Conservation (phyloP, 2,113 vertebrate species). For the Uropsilus gracilis region DNA sequence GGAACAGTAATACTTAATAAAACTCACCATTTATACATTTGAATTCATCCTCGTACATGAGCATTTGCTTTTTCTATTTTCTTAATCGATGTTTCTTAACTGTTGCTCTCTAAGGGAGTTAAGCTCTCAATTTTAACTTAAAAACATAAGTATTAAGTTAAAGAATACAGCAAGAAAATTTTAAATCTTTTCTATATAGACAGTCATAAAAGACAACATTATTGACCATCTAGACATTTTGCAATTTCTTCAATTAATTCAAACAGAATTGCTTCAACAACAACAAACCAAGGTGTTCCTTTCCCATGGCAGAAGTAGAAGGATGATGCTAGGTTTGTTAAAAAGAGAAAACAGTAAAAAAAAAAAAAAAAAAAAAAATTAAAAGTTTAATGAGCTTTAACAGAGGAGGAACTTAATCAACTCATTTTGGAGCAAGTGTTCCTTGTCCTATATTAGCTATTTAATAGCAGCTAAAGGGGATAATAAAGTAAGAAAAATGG, state of each 20-base stretch:
- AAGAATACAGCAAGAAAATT: slow-evolving; percentile 39
- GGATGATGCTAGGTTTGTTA: background rate
- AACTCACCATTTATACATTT: background rate
- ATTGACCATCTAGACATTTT: background rate
- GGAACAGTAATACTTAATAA: background rate
- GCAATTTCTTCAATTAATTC: background rate
- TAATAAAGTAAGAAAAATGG: background rate
- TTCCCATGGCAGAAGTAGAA: background rate
- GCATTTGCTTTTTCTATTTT: slow-evolving; percentile 49
- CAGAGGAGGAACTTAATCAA: background rate
- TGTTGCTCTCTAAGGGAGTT: slow-evolving; percentile 35
- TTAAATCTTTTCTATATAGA: background rate
- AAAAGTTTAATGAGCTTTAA: background rate
- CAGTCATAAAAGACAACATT: slow-evolving; percentile 12
- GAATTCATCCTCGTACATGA: slow-evolving; percentile 31
- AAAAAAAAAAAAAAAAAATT: background rate
- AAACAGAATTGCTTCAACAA: background rate
- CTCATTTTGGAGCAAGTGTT: background rate
- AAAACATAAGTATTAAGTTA: slow-evolving; percentile 61
- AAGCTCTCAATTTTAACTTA: slow-evolving; percentile 58
- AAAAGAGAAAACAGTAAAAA: background rate
- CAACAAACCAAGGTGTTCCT: background rate
- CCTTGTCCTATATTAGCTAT: background rate
- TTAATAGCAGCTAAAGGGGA: background rate
- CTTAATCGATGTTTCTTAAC: slow-evolving; percentile 38